Conservation (phyloP, 37 sponge, comb jelly and placozoan species). For the Diacarnus erythraeanus region DNA sequence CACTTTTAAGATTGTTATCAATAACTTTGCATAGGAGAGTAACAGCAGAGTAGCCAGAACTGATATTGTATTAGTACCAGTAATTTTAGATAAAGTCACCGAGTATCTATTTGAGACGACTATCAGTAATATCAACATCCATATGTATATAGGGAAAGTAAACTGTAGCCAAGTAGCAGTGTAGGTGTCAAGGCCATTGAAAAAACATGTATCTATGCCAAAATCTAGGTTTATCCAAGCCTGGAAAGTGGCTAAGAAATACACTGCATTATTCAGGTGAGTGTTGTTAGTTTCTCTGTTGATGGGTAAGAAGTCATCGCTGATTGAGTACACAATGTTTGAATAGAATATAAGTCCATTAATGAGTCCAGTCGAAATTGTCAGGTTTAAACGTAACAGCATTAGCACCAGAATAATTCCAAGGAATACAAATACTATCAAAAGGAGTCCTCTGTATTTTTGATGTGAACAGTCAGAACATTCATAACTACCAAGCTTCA, state of each 20-base stretch:
- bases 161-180: not conserved
- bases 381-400: not conserved
- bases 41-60: constrained; percentile 23
- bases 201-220: constrained; percentile 10
- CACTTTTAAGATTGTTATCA: not conserved
- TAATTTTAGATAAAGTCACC: not conserved
- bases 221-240: not conserved
- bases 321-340: not conserved
- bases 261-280: not conserved
- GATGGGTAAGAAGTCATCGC: not conserved
- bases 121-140: not conserved
- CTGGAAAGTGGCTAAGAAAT: not conserved
- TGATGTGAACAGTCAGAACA: not conserved
- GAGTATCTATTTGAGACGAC: not conserved
- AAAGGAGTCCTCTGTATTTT: not conserved
- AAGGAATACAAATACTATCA: not conserved
- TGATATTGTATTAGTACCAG: constrained; percentile 1
- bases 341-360: not conserved
- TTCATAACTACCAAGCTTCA: not conserved
- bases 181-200: constrained; percentile 4
- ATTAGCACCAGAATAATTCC: not conserved
- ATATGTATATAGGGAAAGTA: not conserved
- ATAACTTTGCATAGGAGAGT: not conserved
- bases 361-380: not conserved
- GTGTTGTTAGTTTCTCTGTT: not conserved